Base-by-base conservation (phyloP, 2,797 vertebrate genomes). In the Oceanodroma leucorhoa region DNA sequence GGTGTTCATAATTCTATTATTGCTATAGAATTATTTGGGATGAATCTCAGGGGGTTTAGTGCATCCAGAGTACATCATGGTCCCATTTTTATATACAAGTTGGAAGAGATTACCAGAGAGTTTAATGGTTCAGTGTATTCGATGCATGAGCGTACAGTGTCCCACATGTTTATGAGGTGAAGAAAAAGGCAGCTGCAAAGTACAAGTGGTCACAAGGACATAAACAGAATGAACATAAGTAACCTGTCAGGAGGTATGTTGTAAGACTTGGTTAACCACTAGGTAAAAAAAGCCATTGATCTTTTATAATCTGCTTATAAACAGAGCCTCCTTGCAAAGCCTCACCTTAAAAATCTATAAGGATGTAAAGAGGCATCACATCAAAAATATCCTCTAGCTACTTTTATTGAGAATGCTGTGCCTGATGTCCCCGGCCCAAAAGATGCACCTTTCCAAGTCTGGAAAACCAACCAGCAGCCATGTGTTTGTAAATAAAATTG, bases 241-340 rank as follows among this genome's bases (percentile, higher is more conserved):
- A 83, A 88, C 36, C n/a, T 78, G 60, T 55, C 43, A 77, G 55
- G 16, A 73, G 8, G 23, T 46, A 51, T 36, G 38, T 9, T 54
- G 18, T 54, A 67, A 78, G 50, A 81, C 83, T 83, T 83, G 0
- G 0, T 71, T 85, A 83, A 43, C 13, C 22, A 46, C 14, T 41
- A 29, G 51, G 32, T 58, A 43, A 65, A 66, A 83, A 40, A 82
- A 61, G 9, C 15, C 46, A 51, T 65, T 80, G 67, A 92, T 89
- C 83, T 85, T 53, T 87, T 48, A 53, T 64, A 81, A 90, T 77
- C 69, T 83, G n/a, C 73, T 90, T 86, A 87, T 69, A 79, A 90
- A 61, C 40, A 83, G 24, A 87, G 1, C 15, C 22, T 83, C 36
- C n/a, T 83, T 85, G 54, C 16, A 91, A 92, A 65, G 21, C 69